These are phyloP conservation scores for Campoplex capitator DNA, from an alignment of 2,888 invertebrate genomes.

Conservation along the genomic window DNA sequence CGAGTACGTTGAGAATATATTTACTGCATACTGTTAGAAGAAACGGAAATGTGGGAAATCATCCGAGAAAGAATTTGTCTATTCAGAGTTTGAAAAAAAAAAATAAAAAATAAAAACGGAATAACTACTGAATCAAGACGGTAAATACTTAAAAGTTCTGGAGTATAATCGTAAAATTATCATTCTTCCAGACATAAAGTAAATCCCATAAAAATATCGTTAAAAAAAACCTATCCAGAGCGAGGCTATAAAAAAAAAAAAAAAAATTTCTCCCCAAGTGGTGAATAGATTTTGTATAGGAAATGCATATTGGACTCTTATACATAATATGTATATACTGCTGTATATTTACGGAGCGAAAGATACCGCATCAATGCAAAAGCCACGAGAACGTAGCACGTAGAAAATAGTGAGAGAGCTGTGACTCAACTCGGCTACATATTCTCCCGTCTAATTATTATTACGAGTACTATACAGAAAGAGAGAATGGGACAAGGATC, in stretches of 20 bases:
- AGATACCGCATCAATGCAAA: conserved; percentile 47
- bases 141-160: conserved; percentile 8
- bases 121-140: conserved; percentile 10
- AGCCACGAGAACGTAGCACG: conserved; percentile 25
- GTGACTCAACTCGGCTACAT: conserved; percentile 56
- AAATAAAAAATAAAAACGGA: not conserved
- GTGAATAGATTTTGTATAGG: conserved; percentile 11
- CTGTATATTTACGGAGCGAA: conserved; percentile 5
- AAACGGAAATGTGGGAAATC: conserved; percentile 13
- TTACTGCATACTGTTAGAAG: conserved; percentile 26
- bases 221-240: not conserved
- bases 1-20: conserved; percentile 43
- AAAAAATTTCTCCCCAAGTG: not conserved
- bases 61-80: conserved; percentile 15
- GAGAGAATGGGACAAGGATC: conserved; percentile 38
- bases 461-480: conserved; percentile 49
- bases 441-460: conserved; percentile 64
- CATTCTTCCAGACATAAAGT: conserved; percentile 11
- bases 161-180: conserved; percentile 29
- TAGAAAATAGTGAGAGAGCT: conserved; percentile 47
- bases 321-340: not conserved
- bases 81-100: not conserved
- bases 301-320: conserved; percentile 8
- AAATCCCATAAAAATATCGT: conserved; percentile 32
- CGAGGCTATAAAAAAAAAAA: not conserved